Conservation (phyloP, 2,113 vertebrate species). For the Cheilinus undulatus region DNA sequence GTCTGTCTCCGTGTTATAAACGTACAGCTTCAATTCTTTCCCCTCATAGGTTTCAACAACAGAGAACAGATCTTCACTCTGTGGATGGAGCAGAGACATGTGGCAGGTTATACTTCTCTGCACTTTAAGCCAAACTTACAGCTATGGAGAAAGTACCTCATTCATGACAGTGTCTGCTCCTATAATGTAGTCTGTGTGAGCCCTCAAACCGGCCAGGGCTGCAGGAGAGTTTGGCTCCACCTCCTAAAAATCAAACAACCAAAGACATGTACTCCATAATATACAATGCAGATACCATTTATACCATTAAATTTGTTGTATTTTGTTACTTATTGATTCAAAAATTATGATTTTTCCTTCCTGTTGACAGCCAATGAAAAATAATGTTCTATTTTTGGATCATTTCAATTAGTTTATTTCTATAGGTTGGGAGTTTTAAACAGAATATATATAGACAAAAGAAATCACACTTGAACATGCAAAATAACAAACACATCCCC, state of each 20-base stretch:
- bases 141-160: constrained; percentile 77
- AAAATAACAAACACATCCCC: too few relatives aligned
- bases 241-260: constrained; percentile 83
- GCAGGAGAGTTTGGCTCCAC: constrained; percentile 96
- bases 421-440: too few relatives aligned
- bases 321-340: too few relatives aligned
- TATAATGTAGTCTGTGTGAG: constrained; percentile 95
- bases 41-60: constrained; percentile 92
- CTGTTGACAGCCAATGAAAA: too few relatives aligned
- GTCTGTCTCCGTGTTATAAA: constrained; percentile 96
- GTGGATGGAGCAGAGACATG: constrained; percentile 35
- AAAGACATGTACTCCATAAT: too few relatives aligned
- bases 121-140: background rate
- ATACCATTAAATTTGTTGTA: too few relatives aligned
- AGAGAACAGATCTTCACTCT: constrained; percentile 96
- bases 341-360: too few relatives aligned
- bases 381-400: too few relatives aligned
- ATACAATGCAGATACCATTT: too few relatives aligned
- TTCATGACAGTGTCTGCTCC: constrained; percentile 94
- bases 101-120: background rate
- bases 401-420: too few relatives aligned
- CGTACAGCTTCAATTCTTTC: constrained; percentile 94
- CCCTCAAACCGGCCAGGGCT: constrained; percentile 91
- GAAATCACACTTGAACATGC: too few relatives aligned
- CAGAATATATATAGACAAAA: too few relatives aligned